Base-by-base conservation (phyloP, 2,113 vertebrate genomes). In the Paralichthys olivaceus region DNA sequence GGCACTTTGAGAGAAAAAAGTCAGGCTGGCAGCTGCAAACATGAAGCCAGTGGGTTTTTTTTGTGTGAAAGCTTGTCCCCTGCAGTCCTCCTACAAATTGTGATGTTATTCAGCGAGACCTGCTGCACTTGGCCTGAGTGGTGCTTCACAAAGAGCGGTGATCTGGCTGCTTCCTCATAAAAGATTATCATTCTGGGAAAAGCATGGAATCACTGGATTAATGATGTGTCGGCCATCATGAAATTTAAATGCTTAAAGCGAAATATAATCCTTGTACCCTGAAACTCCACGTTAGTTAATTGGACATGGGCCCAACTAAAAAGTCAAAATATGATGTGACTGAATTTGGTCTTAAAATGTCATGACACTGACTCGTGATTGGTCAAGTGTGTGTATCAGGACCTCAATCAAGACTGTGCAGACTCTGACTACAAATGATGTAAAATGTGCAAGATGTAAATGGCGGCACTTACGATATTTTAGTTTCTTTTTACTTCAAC, bases 121-220 rank as follows among this genome's bases (percentile, higher is more conserved):
- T 4, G 34, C 51, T 32, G 68, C 69, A 77, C 68, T 80, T 80
- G 69, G 57, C 61, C 72, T 73, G 77, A 85, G 81, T 79, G 81
- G 71, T 71, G 70, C 81, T 86, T 70, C 55, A 75, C 57, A 66
- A 26, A 47, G 58, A 79, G 51, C 63, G 73, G 74, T 49, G 34
- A 59, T 58, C 37, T 25, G 51, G n/a, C 64, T 55, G 56, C 72
- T 81, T 75, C 67, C 25, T 75, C 17, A 34, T 70, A 63, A 77
- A 73, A 75, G 51, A 76, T 83, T 56, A 72, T 22, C 49, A 45
- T 23, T 68, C 26, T 60, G 51, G 9, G 47, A 8, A 64, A 37
- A 40, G 37, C 37, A 40, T 40, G 72, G 19, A 43, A 54, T 71
- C 22, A 58, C 19, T 43, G 65, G 57, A 45, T 62, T 79, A 54